phyloP scores from a whole-genome alignment of 2,797 vertebrate species.

The Petrocephalus schoutedeni region DNA sequence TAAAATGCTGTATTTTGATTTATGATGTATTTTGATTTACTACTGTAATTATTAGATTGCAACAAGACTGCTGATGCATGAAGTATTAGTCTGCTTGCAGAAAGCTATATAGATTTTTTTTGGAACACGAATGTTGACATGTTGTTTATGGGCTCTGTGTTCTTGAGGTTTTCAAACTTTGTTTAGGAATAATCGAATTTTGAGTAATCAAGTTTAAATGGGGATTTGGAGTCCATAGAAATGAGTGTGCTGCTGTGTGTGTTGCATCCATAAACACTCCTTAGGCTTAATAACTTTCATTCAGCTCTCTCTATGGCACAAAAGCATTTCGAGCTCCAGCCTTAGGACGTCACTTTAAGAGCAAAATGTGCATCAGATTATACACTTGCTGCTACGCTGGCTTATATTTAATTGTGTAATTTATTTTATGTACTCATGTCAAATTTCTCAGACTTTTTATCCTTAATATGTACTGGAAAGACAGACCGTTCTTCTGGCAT shows the following conservation, averaged over 20 bases:
- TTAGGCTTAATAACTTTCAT: background rate
- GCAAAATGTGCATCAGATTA: background rate
- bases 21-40: background rate
- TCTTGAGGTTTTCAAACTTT: background rate
- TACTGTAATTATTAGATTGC: background rate
- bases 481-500: background rate
- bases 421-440: background rate
- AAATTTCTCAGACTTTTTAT: background rate
- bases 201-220: background rate
- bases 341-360: background rate
- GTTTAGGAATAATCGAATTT: background rate
- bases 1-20: background rate
- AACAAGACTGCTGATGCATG: background rate
- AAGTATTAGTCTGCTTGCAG: background rate
- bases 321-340: background rate
- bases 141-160: background rate
- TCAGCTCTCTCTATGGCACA: background rate
- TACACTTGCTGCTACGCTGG: background rate
- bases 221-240: background rate
- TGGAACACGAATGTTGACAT: background rate
- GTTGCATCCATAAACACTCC: background rate
- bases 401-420: background rate
- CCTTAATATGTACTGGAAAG: background rate
- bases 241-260: background rate
- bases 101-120: background rate